Evolutionary conservation across 2,113 vertebrate genomes (phyloP).

Genomic region (Festucalex cinctus): DNA sequence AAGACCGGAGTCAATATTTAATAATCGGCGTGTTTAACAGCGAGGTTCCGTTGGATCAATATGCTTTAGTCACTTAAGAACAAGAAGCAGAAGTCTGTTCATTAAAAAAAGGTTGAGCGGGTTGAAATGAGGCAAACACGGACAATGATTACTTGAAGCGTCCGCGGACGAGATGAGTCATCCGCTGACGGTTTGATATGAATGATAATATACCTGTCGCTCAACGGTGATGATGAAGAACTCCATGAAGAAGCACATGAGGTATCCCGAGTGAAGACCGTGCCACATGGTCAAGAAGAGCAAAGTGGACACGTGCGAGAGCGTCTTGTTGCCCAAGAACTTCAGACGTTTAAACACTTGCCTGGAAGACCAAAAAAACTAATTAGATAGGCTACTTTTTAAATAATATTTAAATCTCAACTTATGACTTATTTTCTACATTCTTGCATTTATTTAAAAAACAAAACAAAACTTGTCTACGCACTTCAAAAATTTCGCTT

Average conservation of each 20-base stretch:
- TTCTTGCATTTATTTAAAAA: too few species aligned
- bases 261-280: conserved; percentile 91
- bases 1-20: conserved; percentile 17
- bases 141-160: background rate
- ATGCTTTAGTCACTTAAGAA: conserved; percentile 14
- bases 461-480: too few species aligned
- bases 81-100: background rate
- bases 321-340: conserved; percentile 88
- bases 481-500: too few species aligned
- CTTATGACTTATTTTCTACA: too few species aligned
- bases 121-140: conserved; percentile 10
- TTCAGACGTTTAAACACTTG: conserved; percentile 91
- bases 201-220: conserved; percentile 76
- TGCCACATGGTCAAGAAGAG: conserved; percentile 93
- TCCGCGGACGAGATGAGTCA: background rate
- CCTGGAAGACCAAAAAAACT: conserved; percentile 52
- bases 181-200: background rate
- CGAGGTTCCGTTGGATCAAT: conserved; percentile 19
- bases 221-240: conserved; percentile 90
- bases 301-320: conserved; percentile 85
- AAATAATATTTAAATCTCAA: too few species aligned
- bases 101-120: background rate
- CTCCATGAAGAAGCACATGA: conserved; percentile 96
- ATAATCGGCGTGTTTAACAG: conserved; percentile 14
- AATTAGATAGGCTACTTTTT: too few species aligned